These are phyloP conservation scores for Myotis findleyi DNA, from an alignment of 2,797 vertebrate species.

Conservation along the genomic window DNA sequence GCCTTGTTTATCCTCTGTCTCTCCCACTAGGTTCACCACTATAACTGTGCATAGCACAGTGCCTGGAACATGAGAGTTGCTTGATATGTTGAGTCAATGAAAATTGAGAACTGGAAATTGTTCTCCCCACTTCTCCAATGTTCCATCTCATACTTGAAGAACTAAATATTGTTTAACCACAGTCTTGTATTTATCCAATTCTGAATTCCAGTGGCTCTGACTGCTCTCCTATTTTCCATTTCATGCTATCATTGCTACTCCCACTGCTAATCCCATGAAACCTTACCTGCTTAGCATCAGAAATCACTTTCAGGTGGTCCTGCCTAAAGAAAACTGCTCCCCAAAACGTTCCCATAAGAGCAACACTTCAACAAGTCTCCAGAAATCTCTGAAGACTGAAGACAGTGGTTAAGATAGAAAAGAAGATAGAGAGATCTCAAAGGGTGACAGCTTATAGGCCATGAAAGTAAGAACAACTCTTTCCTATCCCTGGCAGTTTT, in stretches of 20 bases:
- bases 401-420: background rate
- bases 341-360: background rate
- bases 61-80: background rate
- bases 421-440: background rate
- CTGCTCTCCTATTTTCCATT: background rate
- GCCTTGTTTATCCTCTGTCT: background rate
- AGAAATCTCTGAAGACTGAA: background rate
- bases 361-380: background rate
- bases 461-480: background rate
- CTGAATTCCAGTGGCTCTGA: background rate
- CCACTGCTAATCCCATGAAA: background rate
- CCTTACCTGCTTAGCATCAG: background rate
- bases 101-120: background rate
- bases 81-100: background rate
- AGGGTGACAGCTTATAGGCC: background rate
- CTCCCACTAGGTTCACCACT: background rate
- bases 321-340: background rate
- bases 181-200: background rate
- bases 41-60: background rate
- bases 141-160: background rate
- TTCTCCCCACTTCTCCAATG: background rate
- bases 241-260: background rate
- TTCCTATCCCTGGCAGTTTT: background rate
- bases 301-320: background rate
- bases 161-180: background rate